Conservation (phyloP, 1,140 invertebrate genomes). For the Bombus picipes region DNA sequence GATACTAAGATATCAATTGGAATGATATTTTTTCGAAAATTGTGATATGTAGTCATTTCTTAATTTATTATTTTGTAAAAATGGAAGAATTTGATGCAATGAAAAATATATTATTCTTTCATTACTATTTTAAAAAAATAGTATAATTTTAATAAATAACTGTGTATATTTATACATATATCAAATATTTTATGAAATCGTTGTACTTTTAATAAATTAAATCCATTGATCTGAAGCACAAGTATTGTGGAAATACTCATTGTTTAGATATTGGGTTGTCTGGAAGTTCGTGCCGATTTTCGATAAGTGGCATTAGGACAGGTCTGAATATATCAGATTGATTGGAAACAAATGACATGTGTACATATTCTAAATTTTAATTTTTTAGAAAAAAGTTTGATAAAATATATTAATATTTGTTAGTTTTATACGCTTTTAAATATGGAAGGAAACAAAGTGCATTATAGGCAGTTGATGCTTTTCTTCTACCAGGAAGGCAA, state of each 20-base stretch:
- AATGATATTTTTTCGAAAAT: neutral
- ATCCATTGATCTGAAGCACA: neutral
- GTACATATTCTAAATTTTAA: too few species aligned
- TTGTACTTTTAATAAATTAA: conserved; percentile 15
- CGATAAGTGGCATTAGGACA: too few species aligned
- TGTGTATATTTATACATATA: neutral
- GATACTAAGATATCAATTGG: neutral
- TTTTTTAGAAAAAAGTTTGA: too few species aligned
- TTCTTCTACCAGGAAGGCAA: too few species aligned
- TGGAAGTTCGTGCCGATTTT: too few species aligned
- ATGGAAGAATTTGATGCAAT: neutral
- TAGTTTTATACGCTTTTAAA: too few species aligned
- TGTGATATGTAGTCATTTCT: neutral
- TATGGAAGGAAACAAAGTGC: too few species aligned
- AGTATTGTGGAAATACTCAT: neutral
- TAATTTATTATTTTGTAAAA: neutral
- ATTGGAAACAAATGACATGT: too few species aligned
- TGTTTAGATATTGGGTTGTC: too few species aligned
- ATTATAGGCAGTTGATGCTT: too few species aligned
- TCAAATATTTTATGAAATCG: neutral
- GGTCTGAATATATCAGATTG: too few species aligned
- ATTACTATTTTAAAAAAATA: neutral
- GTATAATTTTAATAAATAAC: conserved; percentile 22
- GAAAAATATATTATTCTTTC: neutral
- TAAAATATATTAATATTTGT: too few species aligned